These are phyloP conservation scores for Lithodes maja DNA, from an alignment of 2,888 invertebrate genomes.

Conservation along the genomic window DNA sequence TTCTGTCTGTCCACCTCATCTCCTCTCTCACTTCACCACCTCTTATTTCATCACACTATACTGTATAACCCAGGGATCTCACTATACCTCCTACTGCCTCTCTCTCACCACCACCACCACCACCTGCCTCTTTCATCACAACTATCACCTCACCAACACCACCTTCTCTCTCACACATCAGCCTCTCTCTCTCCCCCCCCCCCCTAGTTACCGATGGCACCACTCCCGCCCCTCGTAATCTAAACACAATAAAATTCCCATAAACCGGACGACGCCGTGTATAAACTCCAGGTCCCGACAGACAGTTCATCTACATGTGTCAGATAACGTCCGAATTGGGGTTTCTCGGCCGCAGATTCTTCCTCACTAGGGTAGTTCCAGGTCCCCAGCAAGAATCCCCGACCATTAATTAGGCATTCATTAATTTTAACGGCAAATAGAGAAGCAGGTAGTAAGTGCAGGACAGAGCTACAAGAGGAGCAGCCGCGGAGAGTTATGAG, in stretches of 20 bases:
- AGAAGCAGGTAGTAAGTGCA: neutral
- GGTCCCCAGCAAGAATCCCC: neutral
- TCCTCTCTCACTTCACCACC: neutral
- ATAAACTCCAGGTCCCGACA: neutral
- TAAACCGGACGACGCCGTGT: neutral
- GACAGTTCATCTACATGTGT: neutral
- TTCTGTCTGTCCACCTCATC: neutral
- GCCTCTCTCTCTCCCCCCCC: neutral
- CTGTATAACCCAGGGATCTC: neutral
- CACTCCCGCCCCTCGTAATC: neutral
- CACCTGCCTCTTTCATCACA: neutral
- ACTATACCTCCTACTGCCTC: neutral
- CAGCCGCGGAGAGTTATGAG: neutral
- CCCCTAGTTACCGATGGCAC: neutral
- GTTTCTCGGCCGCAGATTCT: neutral
- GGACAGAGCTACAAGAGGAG: neutral
- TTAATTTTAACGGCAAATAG: neutral
- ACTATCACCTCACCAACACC: neutral
- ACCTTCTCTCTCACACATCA: neutral
- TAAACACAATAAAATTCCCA: neutral
- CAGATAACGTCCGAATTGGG: neutral
- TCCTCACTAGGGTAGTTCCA: neutral
- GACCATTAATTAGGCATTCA: neutral
- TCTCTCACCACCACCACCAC: neutral
- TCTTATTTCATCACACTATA: neutral